A percentile compares a stretch with the other conserved stretches of the same genome.
These are phyloP conservation scores for Melanogrammus aeglefinus DNA, from an alignment of 2,797 vertebrate species.

Conservation along the genomic window DNA sequence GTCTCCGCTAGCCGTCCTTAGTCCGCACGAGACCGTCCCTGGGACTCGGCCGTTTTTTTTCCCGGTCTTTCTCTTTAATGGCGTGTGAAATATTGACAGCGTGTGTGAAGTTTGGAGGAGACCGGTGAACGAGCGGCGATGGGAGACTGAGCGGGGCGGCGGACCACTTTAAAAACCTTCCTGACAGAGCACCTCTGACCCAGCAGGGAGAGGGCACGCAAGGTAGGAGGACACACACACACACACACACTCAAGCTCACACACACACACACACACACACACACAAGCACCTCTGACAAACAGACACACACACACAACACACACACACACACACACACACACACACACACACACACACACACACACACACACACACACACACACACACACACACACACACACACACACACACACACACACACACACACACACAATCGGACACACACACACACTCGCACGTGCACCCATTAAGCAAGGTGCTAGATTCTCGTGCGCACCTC, in stretches of 20 bases:
- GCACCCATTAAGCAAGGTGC: not conserved
- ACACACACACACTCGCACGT: slow-evolving; percentile 4
- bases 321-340: not conserved
- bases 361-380: not conserved
- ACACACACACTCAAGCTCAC: not conserved
- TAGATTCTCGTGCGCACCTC: not conserved
- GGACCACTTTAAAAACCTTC: slow-evolving; percentile 31
- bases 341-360: not conserved
- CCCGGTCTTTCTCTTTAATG: slow-evolving; percentile 17
- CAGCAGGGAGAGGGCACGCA: slow-evolving; percentile 34
- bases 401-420: too few relatives aligned
- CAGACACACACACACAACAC: not conserved
- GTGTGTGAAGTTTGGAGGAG: slow-evolving; percentile 51
- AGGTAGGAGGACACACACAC: slow-evolving; percentile 58
- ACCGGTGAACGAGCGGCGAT: slow-evolving; percentile 43
- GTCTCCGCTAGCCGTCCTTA: not conserved
- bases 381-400: not conserved
- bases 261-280: not conserved
- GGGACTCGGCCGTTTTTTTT: not conserved
- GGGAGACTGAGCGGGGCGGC: slow-evolving; percentile 41
- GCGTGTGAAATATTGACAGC: slow-evolving; percentile 47
- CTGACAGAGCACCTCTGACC: slow-evolving; percentile 21
- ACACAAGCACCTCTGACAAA: not conserved
- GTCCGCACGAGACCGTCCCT: not conserved
- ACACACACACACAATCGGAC: not conserved